Conservation (phyloP, 2,113 vertebrate genomes). For the Antechinus flavipes region DNA sequence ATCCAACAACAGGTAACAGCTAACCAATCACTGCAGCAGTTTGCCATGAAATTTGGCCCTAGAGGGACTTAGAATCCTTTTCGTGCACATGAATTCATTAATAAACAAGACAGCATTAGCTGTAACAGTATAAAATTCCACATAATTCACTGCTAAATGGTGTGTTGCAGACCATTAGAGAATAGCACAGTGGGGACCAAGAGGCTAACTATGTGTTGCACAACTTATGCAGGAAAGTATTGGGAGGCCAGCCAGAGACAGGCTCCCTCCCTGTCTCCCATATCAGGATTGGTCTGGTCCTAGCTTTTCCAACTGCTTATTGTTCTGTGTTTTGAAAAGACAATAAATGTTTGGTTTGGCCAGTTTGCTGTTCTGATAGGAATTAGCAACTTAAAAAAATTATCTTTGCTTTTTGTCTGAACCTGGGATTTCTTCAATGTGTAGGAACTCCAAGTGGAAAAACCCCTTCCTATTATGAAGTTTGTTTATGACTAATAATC, state of each 20-base stretch:
- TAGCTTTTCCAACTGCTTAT: background rate
- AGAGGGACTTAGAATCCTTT: background rate
- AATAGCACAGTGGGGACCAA: background rate
- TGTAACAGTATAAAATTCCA: background rate
- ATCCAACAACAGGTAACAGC: background rate
- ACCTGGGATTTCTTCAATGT: background rate
- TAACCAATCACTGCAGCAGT: background rate
- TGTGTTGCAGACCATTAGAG: background rate
- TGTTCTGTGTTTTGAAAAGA: background rate
- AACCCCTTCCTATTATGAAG: background rate
- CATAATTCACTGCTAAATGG: background rate
- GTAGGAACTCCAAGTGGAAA: background rate
- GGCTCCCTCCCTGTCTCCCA: background rate
- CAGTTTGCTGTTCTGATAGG: background rate
- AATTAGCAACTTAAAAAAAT: background rate
- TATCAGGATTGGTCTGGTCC: background rate
- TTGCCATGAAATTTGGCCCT: background rate
- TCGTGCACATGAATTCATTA: background rate
- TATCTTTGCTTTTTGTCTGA: background rate
- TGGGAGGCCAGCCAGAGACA: background rate
- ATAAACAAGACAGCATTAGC: constrained; percentile 5
- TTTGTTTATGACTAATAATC: background rate
- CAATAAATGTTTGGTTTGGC: background rate
- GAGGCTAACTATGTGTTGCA: background rate
- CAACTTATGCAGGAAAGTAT: background rate